These are phyloP conservation scores for Argyrosomus japonicus DNA, from an alignment of 2,113 vertebrate genomes.

Conservation along the genomic window DNA sequence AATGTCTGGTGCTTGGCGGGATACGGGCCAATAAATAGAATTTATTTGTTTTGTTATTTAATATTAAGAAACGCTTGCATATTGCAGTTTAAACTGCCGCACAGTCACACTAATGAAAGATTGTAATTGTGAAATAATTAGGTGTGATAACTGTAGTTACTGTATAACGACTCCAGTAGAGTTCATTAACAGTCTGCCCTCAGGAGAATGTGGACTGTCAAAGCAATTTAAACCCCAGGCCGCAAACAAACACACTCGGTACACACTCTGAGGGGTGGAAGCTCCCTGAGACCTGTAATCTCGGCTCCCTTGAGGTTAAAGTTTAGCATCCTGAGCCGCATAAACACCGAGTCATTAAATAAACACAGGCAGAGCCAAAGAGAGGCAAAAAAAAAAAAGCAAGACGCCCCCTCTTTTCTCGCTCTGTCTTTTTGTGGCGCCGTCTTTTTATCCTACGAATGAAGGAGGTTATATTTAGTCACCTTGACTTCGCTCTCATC, in stretches of 20 bases:
- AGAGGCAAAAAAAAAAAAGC: background rate
- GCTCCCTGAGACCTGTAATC: conserved; percentile 35
- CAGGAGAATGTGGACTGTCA: conserved; percentile 43
- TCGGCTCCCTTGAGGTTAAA: conserved; percentile 43
- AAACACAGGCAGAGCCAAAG: background rate
- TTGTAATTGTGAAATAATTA: conserved; percentile 53
- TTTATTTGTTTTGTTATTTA: background rate
- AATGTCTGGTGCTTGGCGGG: background rate
- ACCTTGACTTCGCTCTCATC: conserved; percentile 6
- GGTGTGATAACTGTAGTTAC: conserved; percentile 42
- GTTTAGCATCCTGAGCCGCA: conserved; percentile 42
- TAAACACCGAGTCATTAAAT: conserved; percentile 41
- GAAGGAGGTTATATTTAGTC: background rate
- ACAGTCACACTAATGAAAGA: background rate
- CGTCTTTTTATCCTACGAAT: background rate
- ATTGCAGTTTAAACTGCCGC: background rate
- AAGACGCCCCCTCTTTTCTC: background rate
- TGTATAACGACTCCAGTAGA: conserved; percentile 34
- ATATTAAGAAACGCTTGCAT: background rate
- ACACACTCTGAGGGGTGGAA: background rate
- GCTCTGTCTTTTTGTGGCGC: background rate
- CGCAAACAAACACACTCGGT: conserved; percentile 37
- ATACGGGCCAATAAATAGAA: background rate
- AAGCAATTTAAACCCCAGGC: conserved; percentile 34
- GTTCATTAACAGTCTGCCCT: conserved; percentile 59